Percentiles rank a stretch among this genome's conserved stretches.
These are phyloP conservation scores for Zaprionus tsacasi DNA, from an alignment of 1,140 invertebrate genomes.

Conservation along the genomic window DNA sequence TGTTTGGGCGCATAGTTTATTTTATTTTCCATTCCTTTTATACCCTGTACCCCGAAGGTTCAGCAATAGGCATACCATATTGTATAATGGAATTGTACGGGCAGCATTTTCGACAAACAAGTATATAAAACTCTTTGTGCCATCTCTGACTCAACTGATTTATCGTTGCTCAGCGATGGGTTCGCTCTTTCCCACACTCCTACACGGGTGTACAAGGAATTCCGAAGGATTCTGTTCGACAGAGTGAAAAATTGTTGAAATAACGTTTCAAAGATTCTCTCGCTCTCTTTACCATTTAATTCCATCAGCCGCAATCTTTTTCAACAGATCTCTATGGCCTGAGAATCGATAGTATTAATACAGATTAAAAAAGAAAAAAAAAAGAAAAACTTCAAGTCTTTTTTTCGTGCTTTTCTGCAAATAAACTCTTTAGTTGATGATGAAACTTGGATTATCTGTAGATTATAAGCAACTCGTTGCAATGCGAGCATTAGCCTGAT, in stretches of 20 bases:
- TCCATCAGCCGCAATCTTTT: neutral
- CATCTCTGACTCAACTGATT: slow-evolving; percentile 1
- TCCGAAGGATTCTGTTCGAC: neutral
- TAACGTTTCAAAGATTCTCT: neutral
- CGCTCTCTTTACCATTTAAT: neutral
- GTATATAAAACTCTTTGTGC: slow-evolving; percentile 3
- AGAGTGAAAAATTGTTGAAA: slow-evolving; percentile 6
- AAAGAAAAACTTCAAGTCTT: neutral
- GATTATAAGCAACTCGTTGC: too few species aligned
- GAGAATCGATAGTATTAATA: neutral
- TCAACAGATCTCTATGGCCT: neutral
- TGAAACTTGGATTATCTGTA: neutral
- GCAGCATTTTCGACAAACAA: slow-evolving; percentile 2
- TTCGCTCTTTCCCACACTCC: neutral
- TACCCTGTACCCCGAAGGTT: neutral
- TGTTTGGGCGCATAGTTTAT: slow-evolving; percentile 7
- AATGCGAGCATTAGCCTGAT: neutral
- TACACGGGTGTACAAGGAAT: neutral
- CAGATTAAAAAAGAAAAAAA: neutral
- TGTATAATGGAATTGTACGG: neutral
- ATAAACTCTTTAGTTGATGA: neutral
- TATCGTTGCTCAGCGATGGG: neutral
- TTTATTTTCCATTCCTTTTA: slow-evolving; percentile 6
- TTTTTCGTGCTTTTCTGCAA: neutral
- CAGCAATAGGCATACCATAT: neutral